Percentiles rank a stretch among this genome's conserved stretches.
phyloP scores from a whole-genome alignment of 2,888 invertebrate genomes.

The Eupithecia tripunctaria region DNA sequence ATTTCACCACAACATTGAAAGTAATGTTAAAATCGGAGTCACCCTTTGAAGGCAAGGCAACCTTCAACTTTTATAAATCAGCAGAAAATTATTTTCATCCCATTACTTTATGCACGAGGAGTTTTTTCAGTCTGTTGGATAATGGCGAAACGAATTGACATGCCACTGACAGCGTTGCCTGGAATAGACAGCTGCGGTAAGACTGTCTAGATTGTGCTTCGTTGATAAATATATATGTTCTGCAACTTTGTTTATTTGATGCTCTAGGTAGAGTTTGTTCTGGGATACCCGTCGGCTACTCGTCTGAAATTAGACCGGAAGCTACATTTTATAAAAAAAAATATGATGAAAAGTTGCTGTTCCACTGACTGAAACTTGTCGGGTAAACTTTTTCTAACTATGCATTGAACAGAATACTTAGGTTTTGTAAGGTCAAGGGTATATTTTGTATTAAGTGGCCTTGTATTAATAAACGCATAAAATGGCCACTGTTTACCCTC shows the following conservation, averaged over 20 bases:
- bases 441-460: no score
- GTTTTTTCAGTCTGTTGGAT: conserved; percentile 4
- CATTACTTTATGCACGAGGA: background rate
- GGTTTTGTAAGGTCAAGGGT: no score
- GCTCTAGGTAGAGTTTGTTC: background rate
- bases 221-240: background rate
- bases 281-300: background rate
- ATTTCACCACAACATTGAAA: no score
- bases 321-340: background rate
- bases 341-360: background rate
- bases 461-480: no score
- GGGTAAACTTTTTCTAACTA: background rate
- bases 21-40: no score
- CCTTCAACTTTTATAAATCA: background rate
- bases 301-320: background rate
- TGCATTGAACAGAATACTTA: background rate
- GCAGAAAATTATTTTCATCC: background rate
- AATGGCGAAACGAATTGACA: conserved; percentile 9
- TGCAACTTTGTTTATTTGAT: background rate
- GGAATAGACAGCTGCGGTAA: background rate
- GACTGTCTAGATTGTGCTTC: background rate
- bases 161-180: background rate
- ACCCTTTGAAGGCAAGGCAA: background rate
- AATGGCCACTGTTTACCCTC: no score
- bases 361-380: background rate